Evolutionary conservation across 2,113 vertebrate genomes (phyloP).

Genomic region (Platycercus adscitus): DNA sequence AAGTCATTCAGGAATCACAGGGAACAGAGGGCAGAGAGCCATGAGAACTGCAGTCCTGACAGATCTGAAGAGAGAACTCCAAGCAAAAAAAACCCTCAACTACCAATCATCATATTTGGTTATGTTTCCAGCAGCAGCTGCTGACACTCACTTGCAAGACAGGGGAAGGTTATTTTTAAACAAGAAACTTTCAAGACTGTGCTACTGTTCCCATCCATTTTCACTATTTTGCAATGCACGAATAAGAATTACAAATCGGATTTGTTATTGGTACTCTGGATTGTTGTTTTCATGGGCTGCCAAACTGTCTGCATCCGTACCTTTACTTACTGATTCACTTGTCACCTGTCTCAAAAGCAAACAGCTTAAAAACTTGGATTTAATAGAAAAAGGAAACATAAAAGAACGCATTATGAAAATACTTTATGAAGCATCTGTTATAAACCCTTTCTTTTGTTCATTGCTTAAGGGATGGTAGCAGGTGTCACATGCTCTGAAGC

Average conservation of each 20-base stretch:
- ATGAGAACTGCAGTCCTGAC: background rate
- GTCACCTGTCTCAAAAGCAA: constrained; percentile 7
- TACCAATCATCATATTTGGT: background rate
- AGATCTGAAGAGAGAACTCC: background rate
- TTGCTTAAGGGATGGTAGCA: background rate
- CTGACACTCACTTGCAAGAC: background rate
- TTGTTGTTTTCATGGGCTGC: background rate
- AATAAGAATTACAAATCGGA: constrained; percentile 21
- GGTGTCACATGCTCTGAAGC: background rate
- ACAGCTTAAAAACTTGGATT: background rate
- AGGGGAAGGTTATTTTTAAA: background rate
- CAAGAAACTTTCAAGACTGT: background rate
- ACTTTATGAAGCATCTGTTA: background rate
- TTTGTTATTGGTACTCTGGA: background rate
- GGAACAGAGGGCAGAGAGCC: background rate
- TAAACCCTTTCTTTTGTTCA: background rate
- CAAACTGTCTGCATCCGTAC: background rate
- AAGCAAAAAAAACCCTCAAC: background rate
- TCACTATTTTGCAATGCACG: background rate
- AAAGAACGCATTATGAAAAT: background rate
- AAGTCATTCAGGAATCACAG: background rate
- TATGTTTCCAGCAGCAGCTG: background rate
- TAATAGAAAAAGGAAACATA: constrained; percentile 31
- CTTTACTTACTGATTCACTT: background rate
- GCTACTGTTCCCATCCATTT: background rate